These are phyloP conservation scores for Saccopteryx bilineata DNA, from an alignment of 2,113 vertebrate genomes.

Conservation along the genomic window DNA sequence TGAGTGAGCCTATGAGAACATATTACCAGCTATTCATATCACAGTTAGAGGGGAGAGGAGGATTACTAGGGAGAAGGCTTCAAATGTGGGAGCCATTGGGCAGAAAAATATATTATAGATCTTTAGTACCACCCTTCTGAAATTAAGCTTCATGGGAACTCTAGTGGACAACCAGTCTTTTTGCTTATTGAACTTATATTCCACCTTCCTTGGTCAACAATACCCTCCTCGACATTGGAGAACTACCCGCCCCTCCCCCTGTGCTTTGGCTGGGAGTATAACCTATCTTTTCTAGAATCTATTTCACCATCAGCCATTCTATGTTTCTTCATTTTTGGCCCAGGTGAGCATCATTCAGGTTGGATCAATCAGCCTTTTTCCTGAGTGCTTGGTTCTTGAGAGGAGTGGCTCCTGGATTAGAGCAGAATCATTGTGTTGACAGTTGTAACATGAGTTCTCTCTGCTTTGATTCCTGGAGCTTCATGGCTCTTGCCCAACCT, in stretches of 20 bases:
- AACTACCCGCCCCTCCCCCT: neutral
- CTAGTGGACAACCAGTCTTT: neutral
- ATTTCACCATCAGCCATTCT: neutral
- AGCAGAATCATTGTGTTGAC: neutral
- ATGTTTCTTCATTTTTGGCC: neutral
- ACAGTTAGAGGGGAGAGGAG: neutral
- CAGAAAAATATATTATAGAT: neutral
- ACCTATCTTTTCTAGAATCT: neutral
- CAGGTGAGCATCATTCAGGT: neutral
- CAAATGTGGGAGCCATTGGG: no score
- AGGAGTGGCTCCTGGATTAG: neutral
- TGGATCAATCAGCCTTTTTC: neutral
- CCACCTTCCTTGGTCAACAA: neutral
- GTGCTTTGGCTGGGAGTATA: neutral
- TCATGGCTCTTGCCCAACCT: neutral
- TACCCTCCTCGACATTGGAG: neutral
- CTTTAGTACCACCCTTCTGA: neutral
- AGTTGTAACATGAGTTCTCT: neutral
- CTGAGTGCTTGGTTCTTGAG: conserved; percentile 19
- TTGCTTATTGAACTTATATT: neutral
- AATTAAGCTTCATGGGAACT: neutral
- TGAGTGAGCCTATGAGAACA: neutral
- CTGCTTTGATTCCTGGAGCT: neutral
- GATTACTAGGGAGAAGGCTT: neutral
- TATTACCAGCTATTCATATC: neutral